phyloP scores from a whole-genome alignment of 2,113 vertebrate genomes.

The Baryphthengus martii region DNA sequence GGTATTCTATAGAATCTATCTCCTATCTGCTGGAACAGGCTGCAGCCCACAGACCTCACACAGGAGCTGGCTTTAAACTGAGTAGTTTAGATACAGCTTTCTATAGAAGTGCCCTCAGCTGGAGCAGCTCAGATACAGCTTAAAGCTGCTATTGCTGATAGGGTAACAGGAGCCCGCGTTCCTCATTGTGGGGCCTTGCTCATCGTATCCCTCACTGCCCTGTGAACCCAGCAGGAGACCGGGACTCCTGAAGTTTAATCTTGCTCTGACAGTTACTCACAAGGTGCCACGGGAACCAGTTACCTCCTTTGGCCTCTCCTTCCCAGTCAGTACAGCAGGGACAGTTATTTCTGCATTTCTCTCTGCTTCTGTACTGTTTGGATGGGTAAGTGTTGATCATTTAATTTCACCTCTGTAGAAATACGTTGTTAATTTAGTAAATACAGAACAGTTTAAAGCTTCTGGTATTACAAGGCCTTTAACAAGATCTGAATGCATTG shows the following conservation, averaged over 20 bases:
- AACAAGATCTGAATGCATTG: accelerated
- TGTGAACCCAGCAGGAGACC: accelerated
- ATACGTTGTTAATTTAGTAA: neutral
- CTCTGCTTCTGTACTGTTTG: accelerated
- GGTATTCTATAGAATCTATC: neutral
- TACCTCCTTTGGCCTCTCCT: accelerated
- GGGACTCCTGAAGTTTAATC: neutral
- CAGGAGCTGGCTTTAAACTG: neutral
- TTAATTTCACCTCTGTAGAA: neutral
- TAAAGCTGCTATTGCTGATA: neutral
- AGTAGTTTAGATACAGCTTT: neutral
- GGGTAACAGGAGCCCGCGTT: neutral
- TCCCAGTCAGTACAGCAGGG: neutral
- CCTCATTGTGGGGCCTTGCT: accelerated
- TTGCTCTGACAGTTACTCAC: accelerated
- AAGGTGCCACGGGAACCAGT: accelerated
- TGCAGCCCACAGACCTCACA: neutral
- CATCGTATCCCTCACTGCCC: accelerated
- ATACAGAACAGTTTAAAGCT: accelerated
- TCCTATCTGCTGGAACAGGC: neutral
- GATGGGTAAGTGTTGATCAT: accelerated
- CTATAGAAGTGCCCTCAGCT: neutral
- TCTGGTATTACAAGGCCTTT: neutral
- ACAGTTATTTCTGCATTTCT: neutral
- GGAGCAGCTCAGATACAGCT: neutral